A percentile compares a stretch with the other conserved stretches of the same genome.
Conservation (phyloP, 2,888 invertebrate species). For the Esperia sulphurella region DNA sequence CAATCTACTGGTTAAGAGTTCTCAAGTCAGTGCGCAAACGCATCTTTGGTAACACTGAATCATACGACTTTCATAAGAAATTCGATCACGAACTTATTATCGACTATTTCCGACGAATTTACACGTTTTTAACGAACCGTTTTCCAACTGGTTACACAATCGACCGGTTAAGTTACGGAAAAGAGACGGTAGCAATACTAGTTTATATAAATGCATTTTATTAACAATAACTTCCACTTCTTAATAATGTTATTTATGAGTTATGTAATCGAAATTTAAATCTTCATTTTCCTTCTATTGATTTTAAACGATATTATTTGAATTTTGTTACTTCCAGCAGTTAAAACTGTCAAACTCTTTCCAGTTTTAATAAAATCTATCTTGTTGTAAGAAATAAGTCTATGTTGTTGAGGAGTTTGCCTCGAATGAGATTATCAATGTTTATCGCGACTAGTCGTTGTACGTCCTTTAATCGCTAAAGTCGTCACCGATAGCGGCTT, state of each 20-base stretch:
- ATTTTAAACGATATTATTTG: no score
- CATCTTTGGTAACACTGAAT: conserved; percentile 60
- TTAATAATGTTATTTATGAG: conserved; percentile 5
- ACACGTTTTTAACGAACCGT: conserved; percentile 34
- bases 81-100: conserved; percentile 47
- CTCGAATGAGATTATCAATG: conserved; percentile 72
- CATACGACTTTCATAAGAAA: conserved; percentile 55
- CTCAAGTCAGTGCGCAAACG: conserved; percentile 39
- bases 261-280: no score
- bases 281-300: no score
- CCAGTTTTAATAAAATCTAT: conserved; percentile 9
- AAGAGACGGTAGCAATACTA: conserved; percentile 17
- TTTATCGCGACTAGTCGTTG: conserved; percentile 68
- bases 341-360: background rate
- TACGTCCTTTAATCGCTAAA: conserved; percentile 69
- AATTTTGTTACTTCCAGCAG: background rate
- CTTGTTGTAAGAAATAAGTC: conserved; percentile 54
- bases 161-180: conserved; percentile 20
- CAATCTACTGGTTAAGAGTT: conserved; percentile 29
- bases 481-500: conserved; percentile 63
- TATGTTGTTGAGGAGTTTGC: conserved; percentile 51
- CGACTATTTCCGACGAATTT: conserved; percentile 50
- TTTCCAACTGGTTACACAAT: conserved; percentile 24
- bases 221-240: conserved; percentile 27
- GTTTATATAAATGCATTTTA: conserved; percentile 23